These are phyloP conservation scores for Tetramorium alpestre DNA, from an alignment of 1,140 invertebrate species.

Conservation along the genomic window DNA sequence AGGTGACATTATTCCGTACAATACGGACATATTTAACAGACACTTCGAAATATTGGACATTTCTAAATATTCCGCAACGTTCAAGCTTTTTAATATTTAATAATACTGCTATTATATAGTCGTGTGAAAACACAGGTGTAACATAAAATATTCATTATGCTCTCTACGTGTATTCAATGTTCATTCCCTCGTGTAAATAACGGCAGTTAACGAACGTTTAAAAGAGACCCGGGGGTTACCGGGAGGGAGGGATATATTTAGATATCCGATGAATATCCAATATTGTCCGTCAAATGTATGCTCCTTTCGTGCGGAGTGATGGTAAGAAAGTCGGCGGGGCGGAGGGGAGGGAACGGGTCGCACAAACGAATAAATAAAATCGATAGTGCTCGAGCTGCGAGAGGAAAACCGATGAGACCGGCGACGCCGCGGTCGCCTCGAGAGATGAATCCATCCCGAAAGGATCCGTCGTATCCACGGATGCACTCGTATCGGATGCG, in stretches of 20 bases:
- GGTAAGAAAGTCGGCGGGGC: background rate
- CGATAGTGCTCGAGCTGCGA: background rate
- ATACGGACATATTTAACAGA: background rate
- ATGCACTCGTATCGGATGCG: background rate
- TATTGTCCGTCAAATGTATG: background rate
- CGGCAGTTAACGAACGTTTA: background rate
- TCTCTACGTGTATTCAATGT: background rate
- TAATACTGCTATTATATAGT: background rate
- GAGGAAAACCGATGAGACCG: constrained; percentile 1
- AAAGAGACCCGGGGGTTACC: background rate
- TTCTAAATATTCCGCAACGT: background rate
- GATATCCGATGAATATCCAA: background rate
- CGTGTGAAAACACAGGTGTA: background rate
- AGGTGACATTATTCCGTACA: background rate
- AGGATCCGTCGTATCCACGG: background rate
- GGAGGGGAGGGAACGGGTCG: background rate
- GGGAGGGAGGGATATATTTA: background rate
- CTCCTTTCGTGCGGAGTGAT: background rate
- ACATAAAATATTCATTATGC: background rate
- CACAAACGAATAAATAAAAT: constrained; percentile 41
- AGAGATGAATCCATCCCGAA: background rate
- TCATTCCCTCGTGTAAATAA: background rate
- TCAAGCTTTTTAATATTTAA: background rate
- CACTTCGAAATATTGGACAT: background rate
- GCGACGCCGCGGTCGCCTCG: background rate